Conservation (phyloP, 2,888 invertebrate species). For the Opisthograptis luteolata region DNA sequence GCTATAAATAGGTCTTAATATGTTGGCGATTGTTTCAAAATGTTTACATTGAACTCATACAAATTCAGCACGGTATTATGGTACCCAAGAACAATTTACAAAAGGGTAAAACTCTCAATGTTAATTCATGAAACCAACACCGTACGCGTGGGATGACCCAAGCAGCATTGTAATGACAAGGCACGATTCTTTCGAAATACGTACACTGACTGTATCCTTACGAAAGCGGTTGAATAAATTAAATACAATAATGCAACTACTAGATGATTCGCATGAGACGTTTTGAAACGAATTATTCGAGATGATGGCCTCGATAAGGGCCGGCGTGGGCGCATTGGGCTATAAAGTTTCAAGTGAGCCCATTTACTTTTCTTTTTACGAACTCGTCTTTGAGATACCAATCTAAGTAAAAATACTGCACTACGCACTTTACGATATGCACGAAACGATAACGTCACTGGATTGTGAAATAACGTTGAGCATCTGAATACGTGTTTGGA, state of each 20-base stretch:
- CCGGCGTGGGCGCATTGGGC: slow-evolving; percentile 51
- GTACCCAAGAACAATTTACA: slow-evolving; percentile 16
- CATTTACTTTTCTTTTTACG: slow-evolving; percentile 51
- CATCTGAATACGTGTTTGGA: slow-evolving; percentile 15
- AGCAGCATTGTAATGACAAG: slow-evolving; percentile 53
- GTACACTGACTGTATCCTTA: slow-evolving; percentile 45
- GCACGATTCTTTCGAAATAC: slow-evolving; percentile 46
- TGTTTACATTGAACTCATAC: slow-evolving; percentile 8
- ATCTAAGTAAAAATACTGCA: slow-evolving; percentile 47
- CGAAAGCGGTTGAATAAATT: slow-evolving; percentile 50
- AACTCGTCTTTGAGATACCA: slow-evolving; percentile 36
- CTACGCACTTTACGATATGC: slow-evolving; percentile 39
- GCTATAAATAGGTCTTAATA: background rate
- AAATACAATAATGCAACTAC: slow-evolving; percentile 43
- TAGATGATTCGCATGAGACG: slow-evolving; percentile 47
- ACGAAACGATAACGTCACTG: slow-evolving; percentile 35
- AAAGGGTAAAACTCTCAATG: slow-evolving; percentile 40
- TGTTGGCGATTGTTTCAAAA: background rate
- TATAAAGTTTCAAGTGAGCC: slow-evolving; percentile 44
- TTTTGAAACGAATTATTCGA: slow-evolving; percentile 55
- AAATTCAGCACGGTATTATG: slow-evolving; percentile 22
- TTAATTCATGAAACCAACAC: slow-evolving; percentile 44
- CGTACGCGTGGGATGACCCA: slow-evolving; percentile 50
- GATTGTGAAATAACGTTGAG: slow-evolving; percentile 32
- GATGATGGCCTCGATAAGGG: slow-evolving; percentile 51